Conservation (phyloP, 1,140 invertebrate species). For the Cheumatopsyche charites region DNA sequence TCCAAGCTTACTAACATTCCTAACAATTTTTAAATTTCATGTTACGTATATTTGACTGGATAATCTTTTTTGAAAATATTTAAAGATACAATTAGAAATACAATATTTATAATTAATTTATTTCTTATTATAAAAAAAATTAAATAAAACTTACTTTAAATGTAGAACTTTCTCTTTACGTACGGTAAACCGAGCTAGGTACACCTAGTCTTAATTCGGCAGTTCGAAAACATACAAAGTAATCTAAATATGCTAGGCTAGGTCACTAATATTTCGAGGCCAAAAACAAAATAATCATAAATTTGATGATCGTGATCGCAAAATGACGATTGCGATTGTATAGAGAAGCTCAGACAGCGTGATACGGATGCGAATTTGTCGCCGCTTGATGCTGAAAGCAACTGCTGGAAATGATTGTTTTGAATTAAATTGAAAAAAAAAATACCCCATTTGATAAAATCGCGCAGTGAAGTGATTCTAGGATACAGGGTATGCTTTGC, state of each 20-base stretch:
- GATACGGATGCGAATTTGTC: constrained; percentile 40
- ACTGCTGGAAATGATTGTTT: constrained; percentile 49
- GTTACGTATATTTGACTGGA: constrained; percentile 47
- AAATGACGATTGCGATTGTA: too few relatives aligned
- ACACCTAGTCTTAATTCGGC: constrained; percentile 44
- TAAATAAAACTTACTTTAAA: constrained; percentile 43
- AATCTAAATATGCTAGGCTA: constrained; percentile 50
- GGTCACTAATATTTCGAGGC: constrained; percentile 50
- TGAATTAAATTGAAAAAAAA: constrained; percentile 42
- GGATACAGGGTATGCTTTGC: constrained; percentile 76
- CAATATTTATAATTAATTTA: constrained; percentile 48
- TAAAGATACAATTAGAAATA: constrained; percentile 45
- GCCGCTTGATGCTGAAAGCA: constrained; percentile 49
- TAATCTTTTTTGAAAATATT: constrained; percentile 28
- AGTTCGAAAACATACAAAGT: constrained; percentile 44
- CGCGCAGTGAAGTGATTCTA: constrained; percentile 70
- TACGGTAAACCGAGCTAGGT: constrained; percentile 43
- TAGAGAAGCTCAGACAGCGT: constrained; percentile 32
- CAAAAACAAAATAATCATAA: constrained; percentile 48
- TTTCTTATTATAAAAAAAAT: constrained; percentile 28
- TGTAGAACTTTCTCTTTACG: constrained; percentile 47
- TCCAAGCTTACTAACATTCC: constrained; percentile 50
- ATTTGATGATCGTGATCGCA: constrained; percentile 43
- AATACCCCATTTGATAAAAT: constrained; percentile 54
- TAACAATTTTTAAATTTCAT: constrained; percentile 41